These are phyloP conservation scores for Lamproptera curius DNA, from an alignment of 2,888 invertebrate species.

Conservation along the genomic window DNA sequence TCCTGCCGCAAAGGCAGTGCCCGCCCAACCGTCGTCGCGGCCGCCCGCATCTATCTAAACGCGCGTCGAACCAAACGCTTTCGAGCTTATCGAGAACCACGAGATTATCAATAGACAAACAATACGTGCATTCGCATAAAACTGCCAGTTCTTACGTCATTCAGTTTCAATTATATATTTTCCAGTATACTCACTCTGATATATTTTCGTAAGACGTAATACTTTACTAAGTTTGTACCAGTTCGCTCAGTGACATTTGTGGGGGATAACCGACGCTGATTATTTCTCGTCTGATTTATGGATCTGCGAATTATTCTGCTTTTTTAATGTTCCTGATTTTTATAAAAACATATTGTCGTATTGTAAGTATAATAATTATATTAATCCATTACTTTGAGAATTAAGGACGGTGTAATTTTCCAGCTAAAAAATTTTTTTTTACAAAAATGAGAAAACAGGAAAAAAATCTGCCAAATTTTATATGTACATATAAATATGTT, in stretches of 20 bases:
- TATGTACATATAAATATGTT: too few relatives aligned
- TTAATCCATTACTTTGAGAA: not conserved
- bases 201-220: slow-evolving; percentile 5
- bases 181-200: too few relatives aligned
- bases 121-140: not conserved
- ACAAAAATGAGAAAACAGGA: too few relatives aligned
- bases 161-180: not conserved
- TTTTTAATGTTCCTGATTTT: slow-evolving; percentile 17
- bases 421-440: too few relatives aligned
- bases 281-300: slow-evolving; percentile 2
- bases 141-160: not conserved
- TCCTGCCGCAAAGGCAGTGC: slow-evolving; percentile 69
- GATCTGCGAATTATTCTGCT: not conserved
- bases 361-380: slow-evolving; percentile 11
- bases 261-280: not conserved
- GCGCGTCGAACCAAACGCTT: slow-evolving; percentile 27
- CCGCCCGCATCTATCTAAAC: slow-evolving; percentile 39
- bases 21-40: slow-evolving; percentile 50
- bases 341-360: slow-evolving; percentile 7
- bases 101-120: not conserved
- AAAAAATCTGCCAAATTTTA: too few relatives aligned
- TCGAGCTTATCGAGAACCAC: slow-evolving; percentile 18
- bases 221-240: slow-evolving; percentile 13
- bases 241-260: slow-evolving; percentile 14
- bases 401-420: too few relatives aligned